These are phyloP conservation scores for Trachymyrmex septentrionalis DNA, from an alignment of 1,140 invertebrate species.

Conservation along the genomic window DNA sequence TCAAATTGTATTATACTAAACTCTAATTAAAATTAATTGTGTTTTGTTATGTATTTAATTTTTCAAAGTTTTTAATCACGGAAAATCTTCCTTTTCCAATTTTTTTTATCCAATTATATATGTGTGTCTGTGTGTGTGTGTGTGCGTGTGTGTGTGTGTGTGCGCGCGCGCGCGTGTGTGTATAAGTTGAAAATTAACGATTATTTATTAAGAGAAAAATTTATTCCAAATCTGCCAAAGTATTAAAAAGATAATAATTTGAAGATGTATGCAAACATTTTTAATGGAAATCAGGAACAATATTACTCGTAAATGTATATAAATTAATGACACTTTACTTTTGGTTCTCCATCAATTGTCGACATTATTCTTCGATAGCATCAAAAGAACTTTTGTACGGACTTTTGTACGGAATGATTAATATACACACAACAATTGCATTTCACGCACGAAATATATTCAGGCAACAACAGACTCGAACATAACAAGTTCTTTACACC, in stretches of 20 bases:
- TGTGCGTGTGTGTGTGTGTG: too few species aligned
- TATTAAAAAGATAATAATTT: neutral
- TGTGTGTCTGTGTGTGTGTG: too few species aligned
- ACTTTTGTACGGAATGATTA: neutral
- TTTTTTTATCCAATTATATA: neutral
- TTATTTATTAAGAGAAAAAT: neutral
- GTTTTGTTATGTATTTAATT: neutral
- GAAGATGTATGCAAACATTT: neutral
- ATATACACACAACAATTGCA: neutral
- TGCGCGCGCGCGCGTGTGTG: too few species aligned
- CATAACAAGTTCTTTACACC: slow-evolving; percentile 3
- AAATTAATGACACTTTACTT: slow-evolving; percentile 8
- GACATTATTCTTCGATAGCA: neutral
- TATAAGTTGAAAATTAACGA: neutral
- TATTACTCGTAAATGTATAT: neutral
- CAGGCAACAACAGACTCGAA: neutral
- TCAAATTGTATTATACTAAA: neutral
- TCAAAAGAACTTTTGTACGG: neutral
- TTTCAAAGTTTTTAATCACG: neutral
- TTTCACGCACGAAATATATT: neutral
- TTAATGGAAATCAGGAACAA: neutral
- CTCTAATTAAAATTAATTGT: neutral
- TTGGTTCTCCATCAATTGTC: slow-evolving; percentile 1
- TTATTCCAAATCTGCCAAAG: neutral
- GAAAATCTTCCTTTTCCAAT: neutral